phyloP scores from a whole-genome alignment of 2,113 vertebrate genomes.

The Gasterosteus aculeatus region DNA sequence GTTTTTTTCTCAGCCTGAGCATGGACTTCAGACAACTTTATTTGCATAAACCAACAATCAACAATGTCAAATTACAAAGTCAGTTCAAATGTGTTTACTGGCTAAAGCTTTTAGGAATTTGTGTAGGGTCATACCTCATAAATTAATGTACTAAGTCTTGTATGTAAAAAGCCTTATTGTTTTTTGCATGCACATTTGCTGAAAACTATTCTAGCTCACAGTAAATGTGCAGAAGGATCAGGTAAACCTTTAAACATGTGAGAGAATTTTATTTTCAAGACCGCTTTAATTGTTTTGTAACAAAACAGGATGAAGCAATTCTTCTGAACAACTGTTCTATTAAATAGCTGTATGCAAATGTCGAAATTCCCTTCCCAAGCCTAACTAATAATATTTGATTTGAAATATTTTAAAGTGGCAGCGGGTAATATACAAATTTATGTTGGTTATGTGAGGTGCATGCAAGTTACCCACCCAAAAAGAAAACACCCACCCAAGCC shows the following conservation, averaged over 20 bases:
- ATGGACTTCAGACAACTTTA: background rate
- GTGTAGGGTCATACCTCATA: background rate
- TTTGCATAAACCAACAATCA: background rate
- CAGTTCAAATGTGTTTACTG: background rate
- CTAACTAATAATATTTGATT: too few relatives aligned
- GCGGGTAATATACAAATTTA: background rate
- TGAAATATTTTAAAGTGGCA: too few relatives aligned
- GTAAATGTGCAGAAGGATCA: background rate
- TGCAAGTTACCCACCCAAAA: too few relatives aligned
- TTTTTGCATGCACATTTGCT: background rate
- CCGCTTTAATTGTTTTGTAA: background rate
- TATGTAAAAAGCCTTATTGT: background rate
- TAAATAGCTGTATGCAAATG: too few relatives aligned
- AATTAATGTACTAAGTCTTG: background rate
- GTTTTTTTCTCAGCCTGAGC: background rate
- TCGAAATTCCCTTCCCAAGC: background rate
- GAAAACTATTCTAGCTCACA: background rate
- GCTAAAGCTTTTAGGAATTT: background rate
- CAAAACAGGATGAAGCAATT: background rate
- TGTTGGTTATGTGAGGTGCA: too few relatives aligned
- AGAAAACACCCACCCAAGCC: too few relatives aligned
- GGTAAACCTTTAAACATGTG: background rate
- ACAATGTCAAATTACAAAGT: background rate
- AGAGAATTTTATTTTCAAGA: background rate
- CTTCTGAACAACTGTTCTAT: background rate